Evolutionary conservation across 1,140 invertebrate species (phyloP), one percentile per base, ranked within the genome.

Genomic region (Drosophila mojavensis): DNA sequence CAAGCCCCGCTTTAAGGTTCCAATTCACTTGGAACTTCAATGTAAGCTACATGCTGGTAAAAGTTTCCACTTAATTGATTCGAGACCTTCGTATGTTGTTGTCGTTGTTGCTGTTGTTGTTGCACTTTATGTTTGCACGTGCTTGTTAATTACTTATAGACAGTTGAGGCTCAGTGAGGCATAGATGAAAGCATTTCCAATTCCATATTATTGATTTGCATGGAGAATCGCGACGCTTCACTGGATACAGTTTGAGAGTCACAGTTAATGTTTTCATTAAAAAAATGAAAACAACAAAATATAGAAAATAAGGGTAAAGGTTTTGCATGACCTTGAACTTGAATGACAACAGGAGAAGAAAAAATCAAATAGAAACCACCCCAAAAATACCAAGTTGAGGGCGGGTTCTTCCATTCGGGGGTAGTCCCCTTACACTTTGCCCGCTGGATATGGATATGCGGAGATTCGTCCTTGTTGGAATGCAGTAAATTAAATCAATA

Each of bases 401-500:
- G 62, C 9, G 24, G 6, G 30, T 13, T 51, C 30, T 39, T 28
- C 5, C 43, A 20, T 53, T 73, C n/a, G 24, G 20, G 54, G 61
- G 36, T 55, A 53, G 33, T 20, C 7, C 45, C 53, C 63, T 50
- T 55, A 43, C 13, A 5, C 13, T 24, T 11, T 17, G 24, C 6
- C 24, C 20, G 24, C 30, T 33, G 33, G 6, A 7, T 6, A 30
- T 50, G 26, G 20, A 39, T 28, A 9, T 4, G 24, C 17, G 17
- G 11, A 43, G 60, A 41, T 62, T 62, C 30, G 36, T 61, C 39
- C 58, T 68, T 55, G 56, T 53, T 51, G 48, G 45, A 66, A 47
- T 85, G 78, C 67, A 63, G 63, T 28, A 69, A 78, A 79, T 78
- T 79, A 68, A 85, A 85, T 85, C 81, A 86, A 85, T 85, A 84